phyloP scores from a whole-genome alignment of 2,113 vertebrate genomes.

The Lates calcarifer region DNA sequence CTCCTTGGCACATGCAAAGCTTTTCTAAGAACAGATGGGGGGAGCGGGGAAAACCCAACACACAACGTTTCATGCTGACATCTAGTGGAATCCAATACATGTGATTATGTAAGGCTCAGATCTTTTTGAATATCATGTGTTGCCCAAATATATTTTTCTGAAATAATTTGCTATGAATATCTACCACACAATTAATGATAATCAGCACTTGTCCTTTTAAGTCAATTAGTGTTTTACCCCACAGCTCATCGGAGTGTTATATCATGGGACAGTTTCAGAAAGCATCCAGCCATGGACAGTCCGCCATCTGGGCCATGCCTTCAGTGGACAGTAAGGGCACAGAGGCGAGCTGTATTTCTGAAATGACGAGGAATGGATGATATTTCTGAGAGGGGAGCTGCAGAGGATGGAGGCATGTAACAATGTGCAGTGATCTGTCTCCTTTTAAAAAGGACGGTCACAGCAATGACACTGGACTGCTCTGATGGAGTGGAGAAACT shows the following conservation, averaged over 20 bases:
- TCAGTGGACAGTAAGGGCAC: constrained; percentile 49
- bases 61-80: constrained; percentile 66
- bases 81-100: constrained; percentile 65
- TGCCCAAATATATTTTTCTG: background rate
- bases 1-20: constrained; percentile 56
- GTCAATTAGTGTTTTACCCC: constrained; percentile 36
- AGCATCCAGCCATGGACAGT: constrained; percentile 50
- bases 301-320: constrained; percentile 46
- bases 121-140: background rate
- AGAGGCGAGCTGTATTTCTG: constrained; percentile 42
- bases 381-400: constrained; percentile 55
- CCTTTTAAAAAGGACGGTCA: constrained; percentile 61
- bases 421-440: constrained; percentile 72
- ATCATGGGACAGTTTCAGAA: constrained; percentile 46
- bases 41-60: constrained; percentile 59
- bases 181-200: constrained; percentile 12
- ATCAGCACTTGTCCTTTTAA: constrained; percentile 26
- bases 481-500: constrained; percentile 50
- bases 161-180: background rate
- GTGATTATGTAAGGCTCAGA: constrained; percentile 31
- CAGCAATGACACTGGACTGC: constrained; percentile 52
- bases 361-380: constrained; percentile 44
- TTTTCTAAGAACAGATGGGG: constrained; percentile 65
- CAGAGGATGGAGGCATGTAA: constrained; percentile 61
- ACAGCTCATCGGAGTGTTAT: constrained; percentile 45